Conservation (phyloP, 2,113 vertebrate species). For the Chloropsis cyanopogon region DNA sequence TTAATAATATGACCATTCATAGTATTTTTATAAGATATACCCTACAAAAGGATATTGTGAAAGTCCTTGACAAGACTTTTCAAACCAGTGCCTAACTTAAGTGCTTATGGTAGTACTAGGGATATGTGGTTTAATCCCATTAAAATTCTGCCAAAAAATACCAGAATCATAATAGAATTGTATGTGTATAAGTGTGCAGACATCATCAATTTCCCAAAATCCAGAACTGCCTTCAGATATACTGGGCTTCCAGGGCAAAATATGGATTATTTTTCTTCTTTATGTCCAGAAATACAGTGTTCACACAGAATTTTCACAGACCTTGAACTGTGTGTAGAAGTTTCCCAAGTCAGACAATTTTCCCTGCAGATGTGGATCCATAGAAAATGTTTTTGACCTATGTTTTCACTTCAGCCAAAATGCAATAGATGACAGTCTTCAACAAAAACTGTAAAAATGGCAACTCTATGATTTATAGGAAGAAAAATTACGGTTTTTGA, state of each 20-base stretch:
- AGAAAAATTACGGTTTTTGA: conserved; percentile 38
- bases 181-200: accelerated
- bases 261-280: neutral
- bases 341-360: neutral
- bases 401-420: conserved; percentile 40
- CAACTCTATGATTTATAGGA: neutral
- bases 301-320: neutral
- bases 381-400: neutral
- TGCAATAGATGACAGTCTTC: conserved; percentile 27
- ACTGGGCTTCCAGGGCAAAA: accelerated
- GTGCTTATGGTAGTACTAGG: accelerated
- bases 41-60: neutral
- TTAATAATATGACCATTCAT: neutral
- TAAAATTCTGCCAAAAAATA: neutral
- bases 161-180: neutral
- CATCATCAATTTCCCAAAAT: neutral
- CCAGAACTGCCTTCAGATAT: neutral
- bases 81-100: accelerated
- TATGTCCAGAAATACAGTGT: neutral
- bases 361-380: neutral
- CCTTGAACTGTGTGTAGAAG: neutral
- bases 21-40: neutral
- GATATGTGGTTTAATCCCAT: neutral
- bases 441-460: conserved; percentile 53
- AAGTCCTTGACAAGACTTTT: neutral